These are phyloP conservation scores for Hylaeus anthracinus DNA, from an alignment of 1,140 invertebrate genomes.

Conservation along the genomic window DNA sequence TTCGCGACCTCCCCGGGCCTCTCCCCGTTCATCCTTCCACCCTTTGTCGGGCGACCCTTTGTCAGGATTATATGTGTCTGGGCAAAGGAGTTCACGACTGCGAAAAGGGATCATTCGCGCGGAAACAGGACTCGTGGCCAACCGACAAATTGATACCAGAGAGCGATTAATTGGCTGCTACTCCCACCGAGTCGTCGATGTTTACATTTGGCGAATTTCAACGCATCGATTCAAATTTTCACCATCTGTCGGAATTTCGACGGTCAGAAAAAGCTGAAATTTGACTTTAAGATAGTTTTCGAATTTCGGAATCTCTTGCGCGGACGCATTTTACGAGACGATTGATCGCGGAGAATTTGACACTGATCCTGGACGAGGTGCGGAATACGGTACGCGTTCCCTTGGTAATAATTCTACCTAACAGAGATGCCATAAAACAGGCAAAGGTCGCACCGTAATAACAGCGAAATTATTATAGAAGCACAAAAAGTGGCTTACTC, in stretches of 20 bases:
- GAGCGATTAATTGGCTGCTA: constrained; percentile 35
- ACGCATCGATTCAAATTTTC: neutral
- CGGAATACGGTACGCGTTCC: too few species aligned
- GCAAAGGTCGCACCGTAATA: too few species aligned
- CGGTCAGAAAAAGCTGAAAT: too few species aligned
- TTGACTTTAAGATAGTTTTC: too few species aligned
- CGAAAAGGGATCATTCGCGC: constrained; percentile 32
- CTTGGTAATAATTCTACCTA: too few species aligned
- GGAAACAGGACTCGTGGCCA: constrained; percentile 25
- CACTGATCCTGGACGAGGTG: too few species aligned
- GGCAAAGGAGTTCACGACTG: constrained; percentile 22
- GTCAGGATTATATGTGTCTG: constrained; percentile 12
- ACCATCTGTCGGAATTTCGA: too few species aligned
- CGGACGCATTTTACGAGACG: too few species aligned
- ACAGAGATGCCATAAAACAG: too few species aligned
- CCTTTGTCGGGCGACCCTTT: constrained; percentile 5
- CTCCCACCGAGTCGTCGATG: neutral
- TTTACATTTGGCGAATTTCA: constrained; percentile 28
- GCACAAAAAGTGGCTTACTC: constrained; percentile 35
- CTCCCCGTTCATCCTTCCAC: neutral
- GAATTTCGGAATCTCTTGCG: too few species aligned
- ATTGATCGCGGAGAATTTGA: too few species aligned
- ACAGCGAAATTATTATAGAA: neutral
- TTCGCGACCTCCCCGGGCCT: constrained; percentile 4
- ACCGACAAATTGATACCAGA: constrained; percentile 39